Conservation (phyloP, 2,113 vertebrate genomes). For the Lepisosteus osseus region DNA sequence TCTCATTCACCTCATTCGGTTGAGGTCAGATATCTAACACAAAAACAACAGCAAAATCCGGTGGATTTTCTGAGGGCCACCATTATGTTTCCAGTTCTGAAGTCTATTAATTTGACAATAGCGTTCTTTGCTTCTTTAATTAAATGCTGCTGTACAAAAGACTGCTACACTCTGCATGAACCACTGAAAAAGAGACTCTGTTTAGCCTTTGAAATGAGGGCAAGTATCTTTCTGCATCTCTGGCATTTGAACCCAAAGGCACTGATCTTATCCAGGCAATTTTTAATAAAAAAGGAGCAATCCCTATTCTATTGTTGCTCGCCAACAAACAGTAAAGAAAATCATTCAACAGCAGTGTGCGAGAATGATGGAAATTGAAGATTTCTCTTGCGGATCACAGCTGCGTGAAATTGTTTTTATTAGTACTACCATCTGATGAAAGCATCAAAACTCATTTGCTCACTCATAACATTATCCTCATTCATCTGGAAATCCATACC, state of each 20-base stretch:
- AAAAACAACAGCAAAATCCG: too few species aligned
- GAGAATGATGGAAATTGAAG: neutral
- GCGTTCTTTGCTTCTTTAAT: too few species aligned
- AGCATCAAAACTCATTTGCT: constrained; percentile 9
- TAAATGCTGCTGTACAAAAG: too few species aligned
- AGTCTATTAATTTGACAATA: too few species aligned
- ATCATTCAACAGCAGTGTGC: neutral
- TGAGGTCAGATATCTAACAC: too few species aligned
- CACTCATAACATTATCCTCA: neutral
- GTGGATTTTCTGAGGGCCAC: too few species aligned
- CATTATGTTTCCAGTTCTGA: too few species aligned
- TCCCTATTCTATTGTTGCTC: constrained; percentile 1
- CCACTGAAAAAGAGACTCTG: too few species aligned
- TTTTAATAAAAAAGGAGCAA: neutral
- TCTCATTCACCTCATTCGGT: neutral
- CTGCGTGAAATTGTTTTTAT: constrained; percentile 9
- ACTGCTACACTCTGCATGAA: too few species aligned
- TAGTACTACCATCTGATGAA: constrained; percentile 8
- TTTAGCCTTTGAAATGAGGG: too few species aligned
- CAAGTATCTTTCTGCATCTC: neutral
- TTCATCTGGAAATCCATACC: neutral
- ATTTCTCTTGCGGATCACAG: constrained; percentile 2
- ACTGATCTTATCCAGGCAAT: neutral
- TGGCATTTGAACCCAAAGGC: neutral
- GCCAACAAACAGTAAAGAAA: constrained; percentile 1